Percentiles rank a stretch among this genome's conserved stretches.
Conservation (phyloP, 1,140 invertebrate species). For the Sesamia nonagrioides region DNA sequence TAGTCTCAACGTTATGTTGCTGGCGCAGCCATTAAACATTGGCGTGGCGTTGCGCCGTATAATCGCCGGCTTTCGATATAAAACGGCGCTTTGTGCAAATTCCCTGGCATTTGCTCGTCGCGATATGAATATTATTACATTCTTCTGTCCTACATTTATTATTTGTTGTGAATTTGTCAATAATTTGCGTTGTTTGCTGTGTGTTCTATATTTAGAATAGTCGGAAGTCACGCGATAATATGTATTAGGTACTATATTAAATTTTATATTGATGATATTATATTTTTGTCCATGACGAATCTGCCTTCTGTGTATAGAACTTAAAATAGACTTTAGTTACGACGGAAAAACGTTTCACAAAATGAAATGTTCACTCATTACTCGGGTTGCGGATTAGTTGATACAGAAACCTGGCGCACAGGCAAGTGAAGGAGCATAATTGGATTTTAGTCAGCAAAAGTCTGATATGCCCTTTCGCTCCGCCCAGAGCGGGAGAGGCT, state of each 20-base stretch:
- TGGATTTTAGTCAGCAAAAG: too few species aligned
- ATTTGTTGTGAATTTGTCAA: slow-evolving; percentile 31
- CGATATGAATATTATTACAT: slow-evolving; percentile 47
- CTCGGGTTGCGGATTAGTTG: too few species aligned
- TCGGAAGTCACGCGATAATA: neutral
- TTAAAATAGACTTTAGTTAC: too few species aligned
- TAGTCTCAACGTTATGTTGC: neutral
- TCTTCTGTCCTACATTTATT: slow-evolving; percentile 24
- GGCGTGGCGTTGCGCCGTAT: slow-evolving; percentile 10
- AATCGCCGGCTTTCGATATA: slow-evolving; percentile 35
- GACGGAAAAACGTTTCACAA: too few species aligned
- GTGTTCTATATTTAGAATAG: slow-evolving; percentile 16
- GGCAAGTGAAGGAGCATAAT: too few species aligned
- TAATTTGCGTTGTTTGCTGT: slow-evolving; percentile 22
- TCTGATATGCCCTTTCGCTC: too few species aligned
- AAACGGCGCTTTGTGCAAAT: slow-evolving; percentile 19
- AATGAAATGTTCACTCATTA: too few species aligned
- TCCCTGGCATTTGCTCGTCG: slow-evolving; percentile 18
- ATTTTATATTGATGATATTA: too few species aligned
- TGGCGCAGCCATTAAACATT: slow-evolving; percentile 36
- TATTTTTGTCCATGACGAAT: too few species aligned
- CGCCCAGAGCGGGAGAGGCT: too few species aligned
- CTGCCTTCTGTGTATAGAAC: too few species aligned
- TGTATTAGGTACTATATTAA: neutral
- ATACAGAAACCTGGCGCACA: too few species aligned